phyloP scores from a whole-genome alignment of 1,140 invertebrate species.

The Euura lappo region DNA sequence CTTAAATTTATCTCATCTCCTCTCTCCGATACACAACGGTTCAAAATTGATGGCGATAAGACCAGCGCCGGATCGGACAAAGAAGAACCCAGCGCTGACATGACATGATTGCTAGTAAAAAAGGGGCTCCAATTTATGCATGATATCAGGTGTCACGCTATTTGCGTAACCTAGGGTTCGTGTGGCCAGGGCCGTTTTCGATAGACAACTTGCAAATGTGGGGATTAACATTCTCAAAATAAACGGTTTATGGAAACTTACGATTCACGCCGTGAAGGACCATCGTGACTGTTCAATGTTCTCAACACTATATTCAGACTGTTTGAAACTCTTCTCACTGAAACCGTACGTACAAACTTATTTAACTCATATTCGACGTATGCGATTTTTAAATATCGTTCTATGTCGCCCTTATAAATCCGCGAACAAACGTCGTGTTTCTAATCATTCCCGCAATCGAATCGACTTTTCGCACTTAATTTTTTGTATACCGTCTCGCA shows the following conservation, averaged over 20 bases:
- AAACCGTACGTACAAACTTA: background rate
- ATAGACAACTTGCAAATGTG: no score
- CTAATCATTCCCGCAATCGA: background rate
- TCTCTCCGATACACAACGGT: background rate
- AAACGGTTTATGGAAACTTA: slow-evolving; percentile 42
- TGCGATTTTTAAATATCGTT: background rate
- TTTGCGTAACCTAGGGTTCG: no score
- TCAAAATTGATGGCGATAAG: no score
- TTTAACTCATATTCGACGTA: slow-evolving; percentile 2
- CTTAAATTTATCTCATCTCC: background rate
- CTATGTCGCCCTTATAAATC: background rate
- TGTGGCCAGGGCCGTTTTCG: no score
- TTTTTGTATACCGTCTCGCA: no score
- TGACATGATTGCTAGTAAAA: no score
- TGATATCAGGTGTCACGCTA: no score
- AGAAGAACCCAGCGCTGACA: no score
- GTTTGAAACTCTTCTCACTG: background rate
- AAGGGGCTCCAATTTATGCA: no score
- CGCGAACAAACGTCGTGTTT: background rate
- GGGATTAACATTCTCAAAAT: background rate
- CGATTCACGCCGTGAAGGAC: slow-evolving; percentile 58
- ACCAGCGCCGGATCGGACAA: no score
- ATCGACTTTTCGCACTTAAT: no score
- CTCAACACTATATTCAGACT: background rate
- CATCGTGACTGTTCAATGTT: slow-evolving; percentile 45